phyloP scores from a whole-genome alignment of 2,888 invertebrate species.

The Apomyelois bistriatella region DNA sequence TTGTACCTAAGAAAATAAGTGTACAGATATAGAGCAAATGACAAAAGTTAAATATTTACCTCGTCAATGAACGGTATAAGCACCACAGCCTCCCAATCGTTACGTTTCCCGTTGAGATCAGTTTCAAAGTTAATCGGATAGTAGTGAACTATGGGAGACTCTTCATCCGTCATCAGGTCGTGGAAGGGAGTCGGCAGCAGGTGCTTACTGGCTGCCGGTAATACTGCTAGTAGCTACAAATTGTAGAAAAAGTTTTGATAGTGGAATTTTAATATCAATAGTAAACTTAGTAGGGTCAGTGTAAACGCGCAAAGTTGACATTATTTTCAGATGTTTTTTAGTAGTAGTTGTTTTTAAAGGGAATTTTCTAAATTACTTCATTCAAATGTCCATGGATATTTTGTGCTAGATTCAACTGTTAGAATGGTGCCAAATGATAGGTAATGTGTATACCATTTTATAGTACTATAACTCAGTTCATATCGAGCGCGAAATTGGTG shows the following conservation, averaged over 20 bases:
- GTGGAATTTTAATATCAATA: background rate
- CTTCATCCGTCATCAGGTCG: constrained; percentile 86
- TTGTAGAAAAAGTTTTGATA: constrained; percentile 3
- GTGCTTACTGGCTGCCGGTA: constrained; percentile 91
- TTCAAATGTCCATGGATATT: too few relatives aligned
- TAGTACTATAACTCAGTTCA: too few relatives aligned
- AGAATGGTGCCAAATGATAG: too few relatives aligned
- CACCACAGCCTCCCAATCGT: constrained; percentile 98
- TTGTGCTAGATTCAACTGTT: too few relatives aligned
- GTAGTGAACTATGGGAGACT: constrained; percentile 92
- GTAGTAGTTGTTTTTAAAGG: too few relatives aligned
- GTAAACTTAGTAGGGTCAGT: too few relatives aligned
- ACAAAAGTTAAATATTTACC: constrained; percentile 45
- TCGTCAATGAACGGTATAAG: constrained; percentile 96
- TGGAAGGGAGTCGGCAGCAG: constrained; percentile 89
- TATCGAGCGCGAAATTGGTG: too few relatives aligned
- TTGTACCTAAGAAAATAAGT: too few relatives aligned
- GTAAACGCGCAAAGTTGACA: too few relatives aligned
- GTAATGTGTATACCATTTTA: too few relatives aligned
- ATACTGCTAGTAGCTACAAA: constrained; percentile 87
- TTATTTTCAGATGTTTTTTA: too few relatives aligned
- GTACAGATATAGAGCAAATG: background rate
- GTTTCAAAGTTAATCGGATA: constrained; percentile 95
- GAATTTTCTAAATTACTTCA: too few relatives aligned
- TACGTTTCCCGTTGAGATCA: constrained; percentile 96